Evolutionary conservation across 2,888 invertebrate species (phyloP), one percentile per base, ranked within the genome.

Genomic region (Oscheius sp.): DNA sequence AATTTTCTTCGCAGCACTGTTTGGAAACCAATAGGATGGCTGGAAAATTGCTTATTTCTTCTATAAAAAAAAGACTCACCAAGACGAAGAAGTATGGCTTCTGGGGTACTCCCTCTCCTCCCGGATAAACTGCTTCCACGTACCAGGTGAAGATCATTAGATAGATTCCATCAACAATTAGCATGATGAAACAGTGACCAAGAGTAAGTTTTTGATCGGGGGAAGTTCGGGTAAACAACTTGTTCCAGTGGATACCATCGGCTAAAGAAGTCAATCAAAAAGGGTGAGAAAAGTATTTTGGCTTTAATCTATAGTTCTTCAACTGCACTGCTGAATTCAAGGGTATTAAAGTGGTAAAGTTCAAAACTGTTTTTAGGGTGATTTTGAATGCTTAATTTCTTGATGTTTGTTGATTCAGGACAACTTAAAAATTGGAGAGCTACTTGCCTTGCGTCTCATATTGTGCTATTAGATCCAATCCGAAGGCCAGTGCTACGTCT

Each of bases 121-220:
- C 68, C 0, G 95, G 95, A 73, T 91, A 89, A 8, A 95, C 90
- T 76, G 92, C 92, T 86, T 94, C 94, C 32, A 94, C 87, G 85
- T 95, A 95, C 74, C 94, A 88, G 0, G 94, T 91, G 41, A 94
- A 86, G 2, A 91, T 67, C 86, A 92, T 89, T 83, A 93, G 93
- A 0, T 93, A 66, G n/a, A 76, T 14, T 3, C 72, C 80, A 45
- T 80, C 80, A 12, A 80, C 67, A 1, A 77, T 38, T 14, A 81
- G 64, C 78, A 78, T 78, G 54, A 71, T 28, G 12, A 73, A 63
- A 22, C 71, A 57, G 36, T 76, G 74, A n/a, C 70, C 69, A 33
- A 81, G 67, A 2, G 78, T 74, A 26, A 81, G 68, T 33, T 67
- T 49, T 26, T 78, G 67, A 59, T 80, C 80, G 1, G 80, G 80